Evolutionary conservation across 1,140 invertebrate species (phyloP).

Genomic region (Drosophila nigrodunni): DNA sequence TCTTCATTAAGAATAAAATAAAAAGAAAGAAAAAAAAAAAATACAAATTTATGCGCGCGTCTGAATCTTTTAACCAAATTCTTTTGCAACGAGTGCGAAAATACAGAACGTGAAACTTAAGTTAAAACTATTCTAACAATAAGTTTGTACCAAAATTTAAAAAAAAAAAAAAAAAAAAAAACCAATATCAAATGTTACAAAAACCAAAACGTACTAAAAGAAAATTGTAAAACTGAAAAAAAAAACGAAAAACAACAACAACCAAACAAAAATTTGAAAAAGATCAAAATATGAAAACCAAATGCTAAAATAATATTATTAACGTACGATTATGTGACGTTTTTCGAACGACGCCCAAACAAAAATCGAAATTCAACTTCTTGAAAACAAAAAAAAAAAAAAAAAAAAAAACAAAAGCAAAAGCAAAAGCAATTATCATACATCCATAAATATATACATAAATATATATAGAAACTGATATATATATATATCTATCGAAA

Average conservation of each 20-base stretch:
- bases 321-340: slow-evolving; percentile 79
- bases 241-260: slow-evolving; percentile 35
- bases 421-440: slow-evolving; percentile 51
- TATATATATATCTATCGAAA: slow-evolving; percentile 48
- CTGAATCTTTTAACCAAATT: slow-evolving; percentile 22
- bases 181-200: slow-evolving; percentile 31
- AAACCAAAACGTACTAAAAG: slow-evolving; percentile 44
- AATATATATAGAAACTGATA: slow-evolving; percentile 27
- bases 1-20: slow-evolving; percentile 15
- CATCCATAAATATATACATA: slow-evolving; percentile 18
- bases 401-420: too few relatives aligned
- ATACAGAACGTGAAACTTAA: slow-evolving; percentile 41
- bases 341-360: slow-evolving; percentile 87
- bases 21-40: slow-evolving; percentile 1
- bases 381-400: slow-evolving; percentile 86
- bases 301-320: slow-evolving; percentile 64
- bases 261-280: slow-evolving; percentile 48
- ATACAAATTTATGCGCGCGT: neutral
- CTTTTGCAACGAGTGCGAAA: slow-evolving; percentile 24
- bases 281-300: slow-evolving; percentile 56
- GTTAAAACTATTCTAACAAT: slow-evolving; percentile 40
- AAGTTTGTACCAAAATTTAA: slow-evolving; percentile 46
- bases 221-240: slow-evolving; percentile 31
- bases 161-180: slow-evolving; percentile 1
- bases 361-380: slow-evolving; percentile 98